Evolutionary conservation across 2,888 invertebrate species (phyloP), one percentile per base, ranked within the genome.

Genomic region (Lutraria lutraria): DNA sequence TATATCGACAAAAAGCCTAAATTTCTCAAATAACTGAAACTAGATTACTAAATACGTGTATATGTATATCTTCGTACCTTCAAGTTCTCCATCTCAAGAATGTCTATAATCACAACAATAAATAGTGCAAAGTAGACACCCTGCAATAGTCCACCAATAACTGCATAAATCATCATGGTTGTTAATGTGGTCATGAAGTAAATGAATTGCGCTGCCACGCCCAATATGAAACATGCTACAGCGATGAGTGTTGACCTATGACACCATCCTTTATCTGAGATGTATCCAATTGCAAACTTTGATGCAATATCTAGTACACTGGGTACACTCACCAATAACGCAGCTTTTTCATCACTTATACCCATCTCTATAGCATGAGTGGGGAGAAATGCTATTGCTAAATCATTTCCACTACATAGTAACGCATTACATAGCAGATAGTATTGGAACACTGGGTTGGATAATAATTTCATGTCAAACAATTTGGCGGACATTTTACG

Each of bases 121-220:
- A 88, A 90, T 8, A 88, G 76, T n/a, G 86, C 25, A 68, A 90
- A 88, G 54, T 88, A 90, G 16, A 90, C 86, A 0, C 88, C 88
- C 34, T 90, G 90, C 16, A 88, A 68, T 6, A 88, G 29, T 13
- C 90, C 90, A 52, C 53, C 53, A 8, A 81, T 34, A 6, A 88
- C 81, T 25, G 90, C 85, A 63, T 83, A 88, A 54, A 86, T 79
- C 68, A 88, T 72, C 19, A 90, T 53, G 16, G 88, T 90, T 13
- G 53, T 13, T 43, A 88, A 88, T 13, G 83, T 81, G 3, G 79
- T 90, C 83, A 83, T 86, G 16, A 90, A 83, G 60, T 60, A 53
- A 53, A 85, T 13, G 72, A 85, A 85, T 43, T 85, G 81, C 12
- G 88, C 85, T 13, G 68, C 54, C 19, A 88, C 10, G 8, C 88